Percentiles rank a stretch among this genome's conserved stretches.
Evolutionary conservation across 1,140 invertebrate species (phyloP).

Genomic region (Antheraea mylitta): DNA sequence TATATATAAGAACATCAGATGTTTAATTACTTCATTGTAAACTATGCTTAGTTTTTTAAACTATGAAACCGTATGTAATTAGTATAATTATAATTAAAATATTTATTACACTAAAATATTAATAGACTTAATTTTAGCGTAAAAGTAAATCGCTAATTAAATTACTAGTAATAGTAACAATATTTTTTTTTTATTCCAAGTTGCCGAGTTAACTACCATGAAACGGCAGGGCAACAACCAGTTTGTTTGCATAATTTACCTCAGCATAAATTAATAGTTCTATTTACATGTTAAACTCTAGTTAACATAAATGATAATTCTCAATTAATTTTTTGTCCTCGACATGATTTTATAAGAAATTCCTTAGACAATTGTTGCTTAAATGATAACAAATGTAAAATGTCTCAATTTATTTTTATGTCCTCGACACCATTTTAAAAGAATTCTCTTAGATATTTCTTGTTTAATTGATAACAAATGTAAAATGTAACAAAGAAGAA

Average conservation of each 20-base stretch:
- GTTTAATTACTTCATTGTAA: no score
- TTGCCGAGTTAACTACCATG: background rate
- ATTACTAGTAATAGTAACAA: background rate
- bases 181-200: background rate
- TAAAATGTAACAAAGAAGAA: background rate
- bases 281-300: conserved; percentile 1
- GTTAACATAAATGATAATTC: background rate
- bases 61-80: no score
- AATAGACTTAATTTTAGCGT: background rate
- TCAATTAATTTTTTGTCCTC: background rate
- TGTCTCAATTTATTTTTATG: background rate
- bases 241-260: conserved; percentile 1
- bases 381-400: background rate
- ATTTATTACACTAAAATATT: no score
- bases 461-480: background rate
- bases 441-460: no score
- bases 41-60: no score
- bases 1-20: no score
- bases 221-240: background rate
- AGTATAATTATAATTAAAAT: no score
- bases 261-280: conserved; percentile 1
- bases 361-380: no score
- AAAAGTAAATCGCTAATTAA: background rate
- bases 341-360: no score
- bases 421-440: background rate